Percentiles rank a stretch among this genome's conserved stretches.
These are phyloP conservation scores for Protophormia terraenovae DNA, from an alignment of 2,888 invertebrate genomes.

Conservation along the genomic window DNA sequence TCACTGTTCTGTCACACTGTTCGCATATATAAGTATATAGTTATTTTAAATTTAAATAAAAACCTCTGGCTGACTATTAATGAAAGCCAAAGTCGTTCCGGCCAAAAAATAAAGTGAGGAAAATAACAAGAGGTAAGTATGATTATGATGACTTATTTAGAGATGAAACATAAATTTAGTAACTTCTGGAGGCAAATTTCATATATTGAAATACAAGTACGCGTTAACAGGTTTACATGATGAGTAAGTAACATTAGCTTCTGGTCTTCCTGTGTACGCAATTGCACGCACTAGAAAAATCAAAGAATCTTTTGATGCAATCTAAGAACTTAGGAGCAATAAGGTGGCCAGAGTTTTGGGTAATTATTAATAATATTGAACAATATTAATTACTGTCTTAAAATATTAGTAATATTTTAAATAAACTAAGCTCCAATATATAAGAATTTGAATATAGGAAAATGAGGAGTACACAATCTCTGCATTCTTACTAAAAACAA, in stretches of 20 bases:
- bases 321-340: not conserved
- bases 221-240: slow-evolving; percentile 54
- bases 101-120: not conserved
- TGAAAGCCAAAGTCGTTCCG: slow-evolving; percentile 23
- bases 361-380: no score
- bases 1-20: not conserved
- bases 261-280: slow-evolving; percentile 64
- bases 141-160: slow-evolving; percentile 64
- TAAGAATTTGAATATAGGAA: no score
- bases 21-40: not conserved
- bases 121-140: slow-evolving; percentile 30
- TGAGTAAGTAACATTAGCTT: slow-evolving; percentile 54
- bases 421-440: no score
- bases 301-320: not conserved
- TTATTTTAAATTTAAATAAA: slow-evolving; percentile 20
- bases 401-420: no score
- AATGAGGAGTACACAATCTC: no score
- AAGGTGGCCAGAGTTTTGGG: slow-evolving; percentile 21
- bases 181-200: slow-evolving; percentile 39
- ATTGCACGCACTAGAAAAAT: slow-evolving; percentile 60
- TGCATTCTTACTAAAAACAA: no score
- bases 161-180: slow-evolving; percentile 39
- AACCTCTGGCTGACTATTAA: slow-evolving; percentile 11
- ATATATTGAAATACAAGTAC: not conserved
- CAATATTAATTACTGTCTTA: no score